Evolutionary conservation across 2,113 vertebrate genomes (phyloP).

Genomic region (Misgurnus mizolepis): DNA sequence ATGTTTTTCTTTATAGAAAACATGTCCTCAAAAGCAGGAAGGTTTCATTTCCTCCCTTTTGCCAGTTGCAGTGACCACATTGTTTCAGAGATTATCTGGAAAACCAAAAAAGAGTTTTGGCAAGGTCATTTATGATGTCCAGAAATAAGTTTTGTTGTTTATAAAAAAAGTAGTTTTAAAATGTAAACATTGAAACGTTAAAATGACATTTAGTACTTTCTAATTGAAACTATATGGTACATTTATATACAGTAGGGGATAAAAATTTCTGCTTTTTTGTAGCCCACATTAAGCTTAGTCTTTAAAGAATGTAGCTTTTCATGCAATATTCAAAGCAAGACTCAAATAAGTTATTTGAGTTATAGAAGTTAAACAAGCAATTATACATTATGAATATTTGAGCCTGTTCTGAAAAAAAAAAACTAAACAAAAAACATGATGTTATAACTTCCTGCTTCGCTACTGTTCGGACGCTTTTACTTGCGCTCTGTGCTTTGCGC

Average conservation of each 20-base stretch:
- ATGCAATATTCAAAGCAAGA: neutral
- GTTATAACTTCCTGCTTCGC: no score
- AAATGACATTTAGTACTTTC: no score
- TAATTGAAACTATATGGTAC: no score
- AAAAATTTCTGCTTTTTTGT: no score
- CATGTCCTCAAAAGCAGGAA: constrained; percentile 18
- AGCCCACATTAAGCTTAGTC: neutral
- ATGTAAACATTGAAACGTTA: no score
- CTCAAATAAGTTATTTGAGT: neutral
- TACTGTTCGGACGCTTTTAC: no score
- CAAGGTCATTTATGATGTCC: constrained; percentile 18
- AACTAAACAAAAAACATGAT: no score
- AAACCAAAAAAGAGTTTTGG: neutral
- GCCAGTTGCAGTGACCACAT: neutral
- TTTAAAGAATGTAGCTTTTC: constrained; percentile 4
- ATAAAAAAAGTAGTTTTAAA: neutral
- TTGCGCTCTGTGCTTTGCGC: no score
- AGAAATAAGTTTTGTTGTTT: constrained; percentile 16
- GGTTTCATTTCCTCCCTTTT: neutral
- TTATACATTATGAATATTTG: neutral
- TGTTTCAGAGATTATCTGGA: constrained; percentile 9
- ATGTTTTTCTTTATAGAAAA: neutral
- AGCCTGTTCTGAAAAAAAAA: no score
- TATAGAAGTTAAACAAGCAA: no score
- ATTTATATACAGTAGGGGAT: no score